Conservation (phyloP, 2,797 vertebrate genomes). For the Acanthurus tractus region DNA sequence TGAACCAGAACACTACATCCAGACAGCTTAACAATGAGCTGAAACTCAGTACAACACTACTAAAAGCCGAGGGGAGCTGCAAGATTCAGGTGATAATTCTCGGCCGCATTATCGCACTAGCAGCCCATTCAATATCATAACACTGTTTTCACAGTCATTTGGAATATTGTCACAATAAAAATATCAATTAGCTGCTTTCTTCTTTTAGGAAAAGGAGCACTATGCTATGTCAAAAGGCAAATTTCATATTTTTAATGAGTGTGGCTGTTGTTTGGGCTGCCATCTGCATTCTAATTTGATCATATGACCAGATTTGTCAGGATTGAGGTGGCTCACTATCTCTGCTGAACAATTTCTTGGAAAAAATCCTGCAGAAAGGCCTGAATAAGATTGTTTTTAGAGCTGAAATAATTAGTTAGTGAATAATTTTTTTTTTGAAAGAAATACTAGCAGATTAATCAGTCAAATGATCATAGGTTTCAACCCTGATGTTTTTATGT, state of each 20-base stretch:
- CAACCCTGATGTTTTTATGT: neutral
- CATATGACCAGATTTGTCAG: neutral
- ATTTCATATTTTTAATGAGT: neutral
- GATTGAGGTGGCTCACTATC: neutral
- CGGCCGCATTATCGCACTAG: neutral
- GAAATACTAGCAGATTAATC: neutral
- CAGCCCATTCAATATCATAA: neutral
- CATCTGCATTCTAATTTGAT: neutral
- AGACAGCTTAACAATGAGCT: neutral
- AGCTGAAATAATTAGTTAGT: neutral
- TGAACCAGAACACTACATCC: neutral
- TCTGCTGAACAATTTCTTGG: neutral
- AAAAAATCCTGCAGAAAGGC: neutral
- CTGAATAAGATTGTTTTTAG: neutral
- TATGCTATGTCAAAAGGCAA: neutral
- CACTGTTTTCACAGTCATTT: neutral
- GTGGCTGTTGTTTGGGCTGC: neutral
- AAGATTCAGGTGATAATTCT: slow-evolving; percentile 1
- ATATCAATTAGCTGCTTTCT: neutral
- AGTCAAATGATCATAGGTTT: neutral
- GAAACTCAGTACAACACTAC: neutral
- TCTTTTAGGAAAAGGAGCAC: neutral
- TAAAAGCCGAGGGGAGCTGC: neutral
- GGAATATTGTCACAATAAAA: neutral
- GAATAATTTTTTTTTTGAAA: too few species aligned